Percentiles rank a stretch among this genome's conserved stretches.
Conservation (phyloP, 2,888 invertebrate genomes). For the Caenorhabditis sulstoni region DNA sequence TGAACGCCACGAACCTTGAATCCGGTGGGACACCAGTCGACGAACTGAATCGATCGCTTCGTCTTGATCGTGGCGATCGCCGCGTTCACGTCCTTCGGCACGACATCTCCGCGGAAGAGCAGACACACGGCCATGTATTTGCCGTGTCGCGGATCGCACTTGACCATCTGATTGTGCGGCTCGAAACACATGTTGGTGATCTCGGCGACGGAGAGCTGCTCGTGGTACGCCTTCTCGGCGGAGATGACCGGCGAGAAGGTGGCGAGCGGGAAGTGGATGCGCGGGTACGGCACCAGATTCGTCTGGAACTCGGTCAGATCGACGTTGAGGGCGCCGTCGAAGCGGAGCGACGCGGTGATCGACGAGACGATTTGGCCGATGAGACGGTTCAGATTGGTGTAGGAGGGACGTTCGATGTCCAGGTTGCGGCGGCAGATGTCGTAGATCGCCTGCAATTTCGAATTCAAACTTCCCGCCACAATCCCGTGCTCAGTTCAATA, state of each 20-base stretch:
- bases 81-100: slow-evolving; percentile 79
- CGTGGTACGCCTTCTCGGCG: slow-evolving; percentile 81
- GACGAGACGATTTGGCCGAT: slow-evolving; percentile 85
- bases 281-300: slow-evolving; percentile 87
- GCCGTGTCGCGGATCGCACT: slow-evolving; percentile 83
- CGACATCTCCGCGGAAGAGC: slow-evolving; percentile 80
- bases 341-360: slow-evolving; percentile 93
- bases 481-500: slow-evolving; percentile 83
- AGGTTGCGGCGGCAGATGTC: slow-evolving; percentile 87
- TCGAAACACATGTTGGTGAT: slow-evolving; percentile 91
- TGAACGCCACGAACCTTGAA: slow-evolving; percentile 71
- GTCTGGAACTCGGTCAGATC: slow-evolving; percentile 87
- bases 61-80: slow-evolving; percentile 80
- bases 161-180: slow-evolving; percentile 85
- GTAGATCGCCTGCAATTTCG: slow-evolving; percentile 86
- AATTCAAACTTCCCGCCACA: too few species aligned
- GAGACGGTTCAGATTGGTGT: slow-evolving; percentile 92
- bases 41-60: slow-evolving; percentile 79
- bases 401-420: slow-evolving; percentile 85
- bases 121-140: slow-evolving; percentile 83
- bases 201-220: slow-evolving; percentile 84
- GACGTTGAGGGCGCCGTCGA: slow-evolving; percentile 92
- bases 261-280: slow-evolving; percentile 91
- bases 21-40: slow-evolving; percentile 79
- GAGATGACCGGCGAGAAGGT: slow-evolving; percentile 82